Evolutionary conservation across 2,113 vertebrate genomes (phyloP).

Genomic region (Sebastes schlegelii): DNA sequence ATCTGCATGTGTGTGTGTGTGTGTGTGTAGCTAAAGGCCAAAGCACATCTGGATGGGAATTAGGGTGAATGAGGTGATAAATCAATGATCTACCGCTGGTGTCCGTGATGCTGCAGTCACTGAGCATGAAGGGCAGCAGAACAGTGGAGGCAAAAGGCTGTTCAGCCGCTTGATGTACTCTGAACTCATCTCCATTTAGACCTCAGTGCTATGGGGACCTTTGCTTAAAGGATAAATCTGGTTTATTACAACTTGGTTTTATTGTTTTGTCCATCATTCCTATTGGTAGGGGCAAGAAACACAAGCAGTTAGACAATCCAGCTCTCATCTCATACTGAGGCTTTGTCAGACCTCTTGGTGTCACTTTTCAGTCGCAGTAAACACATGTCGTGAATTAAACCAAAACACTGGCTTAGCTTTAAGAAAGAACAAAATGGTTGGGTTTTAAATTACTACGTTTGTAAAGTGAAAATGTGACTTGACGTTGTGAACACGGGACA

Average conservation of each 20-base stretch:
- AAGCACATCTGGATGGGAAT: slow-evolving; percentile 83
- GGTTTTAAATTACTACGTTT: no score
- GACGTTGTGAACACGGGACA: no score
- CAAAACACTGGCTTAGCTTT: no score
- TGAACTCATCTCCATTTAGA: slow-evolving; percentile 67
- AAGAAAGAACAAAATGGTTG: no score
- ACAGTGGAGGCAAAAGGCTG: slow-evolving; percentile 45
- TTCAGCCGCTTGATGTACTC: slow-evolving; percentile 29
- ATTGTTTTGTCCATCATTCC: neutral
- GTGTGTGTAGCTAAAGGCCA: slow-evolving; percentile 69
- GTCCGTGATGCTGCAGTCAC: slow-evolving; percentile 77
- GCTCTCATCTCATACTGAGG: no score
- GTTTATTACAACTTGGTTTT: neutral
- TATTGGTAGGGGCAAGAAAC: neutral
- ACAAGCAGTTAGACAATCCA: neutral
- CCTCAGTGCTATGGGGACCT: slow-evolving; percentile 1
- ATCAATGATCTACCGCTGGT: slow-evolving; percentile 71
- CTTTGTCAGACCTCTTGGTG: neutral
- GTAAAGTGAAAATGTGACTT: no score
- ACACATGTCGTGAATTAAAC: no score
- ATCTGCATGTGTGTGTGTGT: slow-evolving; percentile 44
- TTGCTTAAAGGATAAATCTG: slow-evolving; percentile 1
- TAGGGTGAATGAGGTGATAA: slow-evolving; percentile 83
- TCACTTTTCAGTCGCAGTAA: no score
- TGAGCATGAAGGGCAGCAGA: slow-evolving; percentile 84